A percentile compares a stretch with the other conserved stretches of the same genome.
These are phyloP conservation scores for Tadarida brasiliensis DNA, from an alignment of 2,797 vertebrate species.

Conservation along the genomic window DNA sequence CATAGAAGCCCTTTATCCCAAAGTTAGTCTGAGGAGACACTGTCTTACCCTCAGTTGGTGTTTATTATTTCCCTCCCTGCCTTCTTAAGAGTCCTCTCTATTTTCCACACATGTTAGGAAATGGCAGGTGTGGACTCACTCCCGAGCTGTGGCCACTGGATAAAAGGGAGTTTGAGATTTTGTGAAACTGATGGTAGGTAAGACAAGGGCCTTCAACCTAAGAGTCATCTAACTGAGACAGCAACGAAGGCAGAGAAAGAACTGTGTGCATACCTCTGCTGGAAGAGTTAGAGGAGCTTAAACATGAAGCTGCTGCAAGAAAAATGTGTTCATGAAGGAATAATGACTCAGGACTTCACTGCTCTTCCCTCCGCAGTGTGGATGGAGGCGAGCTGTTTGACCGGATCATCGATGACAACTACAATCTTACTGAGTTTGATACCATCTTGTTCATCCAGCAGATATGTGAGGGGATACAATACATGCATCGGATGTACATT, in stretches of 20 bases:
- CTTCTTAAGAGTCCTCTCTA: not conserved
- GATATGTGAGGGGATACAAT: slow-evolving; percentile 96
- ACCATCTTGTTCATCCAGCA: slow-evolving; percentile 95
- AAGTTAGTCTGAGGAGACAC: not conserved
- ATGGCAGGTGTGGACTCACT: not conserved
- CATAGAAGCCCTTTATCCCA: not conserved
- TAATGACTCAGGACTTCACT: not conserved
- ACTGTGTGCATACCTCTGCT: not conserved
- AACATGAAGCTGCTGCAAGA: not conserved
- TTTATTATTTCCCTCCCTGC: not conserved
- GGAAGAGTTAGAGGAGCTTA: not conserved
- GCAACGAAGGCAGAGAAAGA: not conserved
- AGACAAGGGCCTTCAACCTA: too few relatives aligned
- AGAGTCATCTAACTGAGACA: not conserved
- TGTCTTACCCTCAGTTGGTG: not conserved
- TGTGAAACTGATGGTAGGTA: not conserved
- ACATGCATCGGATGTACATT: slow-evolving; percentile 99
- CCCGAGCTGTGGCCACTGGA: not conserved
- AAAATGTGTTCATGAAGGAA: not conserved
- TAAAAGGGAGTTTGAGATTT: not conserved
- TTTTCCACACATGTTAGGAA: not conserved
- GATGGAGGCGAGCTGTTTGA: slow-evolving; percentile 98
- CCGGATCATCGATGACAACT: slow-evolving; percentile 92
- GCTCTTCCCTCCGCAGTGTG: slow-evolving; percentile 89
- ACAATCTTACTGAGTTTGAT: slow-evolving; percentile 92